These are phyloP conservation scores for Onychomys arenicola DNA, from an alignment of 2,797 vertebrate genomes.

Conservation along the genomic window DNA sequence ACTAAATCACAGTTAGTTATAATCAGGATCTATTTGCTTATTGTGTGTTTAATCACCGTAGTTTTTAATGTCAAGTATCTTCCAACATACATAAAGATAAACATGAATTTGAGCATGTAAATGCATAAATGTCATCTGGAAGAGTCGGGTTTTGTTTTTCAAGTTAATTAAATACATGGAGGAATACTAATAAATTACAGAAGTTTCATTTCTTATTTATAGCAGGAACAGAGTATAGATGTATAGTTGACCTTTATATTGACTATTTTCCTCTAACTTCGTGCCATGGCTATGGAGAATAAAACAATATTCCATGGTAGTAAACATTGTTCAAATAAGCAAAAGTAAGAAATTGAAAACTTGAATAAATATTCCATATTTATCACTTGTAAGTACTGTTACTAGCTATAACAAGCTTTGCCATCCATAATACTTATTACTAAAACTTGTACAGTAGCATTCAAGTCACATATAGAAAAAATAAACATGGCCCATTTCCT, in stretches of 20 bases:
- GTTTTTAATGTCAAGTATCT: constrained; percentile 34
- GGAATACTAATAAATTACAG: not conserved
- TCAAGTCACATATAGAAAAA: constrained; percentile 40
- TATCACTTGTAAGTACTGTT: constrained; percentile 10
- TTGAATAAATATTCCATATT: constrained; percentile 46
- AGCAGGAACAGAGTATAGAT: not conserved
- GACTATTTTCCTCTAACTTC: constrained; percentile 13
- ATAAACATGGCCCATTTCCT: constrained; percentile 21
- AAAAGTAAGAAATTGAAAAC: constrained; percentile 23
- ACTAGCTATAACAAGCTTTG: not conserved
- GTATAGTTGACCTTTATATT: not conserved
- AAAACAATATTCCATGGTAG: not conserved
- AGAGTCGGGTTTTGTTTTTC: not conserved
- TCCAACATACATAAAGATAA: constrained; percentile 18
- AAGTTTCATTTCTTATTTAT: constrained; percentile 44
- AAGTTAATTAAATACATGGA: constrained; percentile 16
- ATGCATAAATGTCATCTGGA: constrained; percentile 17
- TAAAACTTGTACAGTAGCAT: constrained; percentile 37
- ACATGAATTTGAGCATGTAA: not conserved
- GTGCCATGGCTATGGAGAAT: not conserved
- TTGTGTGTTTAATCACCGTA: constrained; percentile 6
- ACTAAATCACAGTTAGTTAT: constrained; percentile 53
- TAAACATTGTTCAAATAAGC: not conserved
- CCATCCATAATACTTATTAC: not conserved
- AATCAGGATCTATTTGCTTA: constrained; percentile 1